A percentile compares a stretch with the other conserved stretches of the same genome.
Evolutionary conservation across 2,113 vertebrate species (phyloP).

Genomic region (Catharus bicknelli): DNA sequence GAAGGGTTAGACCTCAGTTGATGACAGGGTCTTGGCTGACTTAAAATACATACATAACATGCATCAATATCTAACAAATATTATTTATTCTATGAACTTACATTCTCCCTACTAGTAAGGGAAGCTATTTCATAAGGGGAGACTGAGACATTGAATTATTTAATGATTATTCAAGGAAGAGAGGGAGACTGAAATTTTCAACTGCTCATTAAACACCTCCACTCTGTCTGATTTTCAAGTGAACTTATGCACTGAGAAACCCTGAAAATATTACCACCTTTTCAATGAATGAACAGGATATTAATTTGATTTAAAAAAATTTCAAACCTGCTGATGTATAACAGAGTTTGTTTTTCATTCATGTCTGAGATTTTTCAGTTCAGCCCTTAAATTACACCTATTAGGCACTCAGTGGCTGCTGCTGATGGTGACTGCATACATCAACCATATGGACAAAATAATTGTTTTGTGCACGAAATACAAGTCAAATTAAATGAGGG

Average conservation of each 20-base stretch:
- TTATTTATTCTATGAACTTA: background rate
- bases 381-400: background rate
- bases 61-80: background rate
- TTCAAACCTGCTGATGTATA: accelerated
- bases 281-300: background rate
- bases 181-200: background rate
- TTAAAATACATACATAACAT: background rate
- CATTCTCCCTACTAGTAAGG: background rate
- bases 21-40: background rate
- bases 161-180: background rate
- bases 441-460: background rate
- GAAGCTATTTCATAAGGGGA: background rate
- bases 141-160: background rate
- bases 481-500: background rate
- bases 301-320: background rate
- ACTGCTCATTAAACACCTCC: background rate
- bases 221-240: background rate
- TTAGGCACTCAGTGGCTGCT: background rate
- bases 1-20: background rate
- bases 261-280: background rate
- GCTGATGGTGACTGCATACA: background rate
- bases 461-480: background rate
- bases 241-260: background rate
- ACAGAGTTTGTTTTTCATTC: background rate
- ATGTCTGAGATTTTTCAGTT: background rate